Conservation (phyloP, 2,888 invertebrate species). For the Epirrhoe tristata region DNA sequence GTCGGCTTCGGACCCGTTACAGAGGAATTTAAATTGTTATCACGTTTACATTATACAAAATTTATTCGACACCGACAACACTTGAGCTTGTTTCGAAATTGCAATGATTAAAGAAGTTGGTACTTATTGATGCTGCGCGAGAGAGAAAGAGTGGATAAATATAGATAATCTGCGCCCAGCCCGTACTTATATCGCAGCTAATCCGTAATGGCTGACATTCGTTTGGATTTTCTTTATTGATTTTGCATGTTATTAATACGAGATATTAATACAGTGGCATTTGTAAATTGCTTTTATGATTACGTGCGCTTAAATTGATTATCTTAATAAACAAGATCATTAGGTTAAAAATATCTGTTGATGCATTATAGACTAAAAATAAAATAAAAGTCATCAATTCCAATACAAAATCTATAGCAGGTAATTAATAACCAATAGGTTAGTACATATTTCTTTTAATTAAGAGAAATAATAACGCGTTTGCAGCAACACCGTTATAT, state of each 20-base stretch:
- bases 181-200: slow-evolving; percentile 44
- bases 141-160: slow-evolving; percentile 57
- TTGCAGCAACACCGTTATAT: neutral
- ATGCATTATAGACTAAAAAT: neutral
- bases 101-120: slow-evolving; percentile 82
- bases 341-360: neutral
- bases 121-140: slow-evolving; percentile 73
- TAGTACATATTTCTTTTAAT: too few relatives aligned
- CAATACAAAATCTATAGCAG: too few relatives aligned
- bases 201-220: slow-evolving; percentile 51
- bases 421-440: too few relatives aligned
- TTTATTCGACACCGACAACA: slow-evolving; percentile 85
- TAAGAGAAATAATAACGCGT: too few relatives aligned
- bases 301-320: neutral
- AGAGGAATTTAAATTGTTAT: slow-evolving; percentile 86
- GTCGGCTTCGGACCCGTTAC: slow-evolving; percentile 83
- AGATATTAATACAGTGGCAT: slow-evolving; percentile 33
- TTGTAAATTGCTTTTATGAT: slow-evolving; percentile 30
- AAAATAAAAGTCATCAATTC: too few relatives aligned
- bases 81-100: slow-evolving; percentile 85
- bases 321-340: neutral
- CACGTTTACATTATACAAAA: slow-evolving; percentile 86
- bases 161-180: slow-evolving; percentile 51
- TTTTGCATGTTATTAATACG: slow-evolving; percentile 35
- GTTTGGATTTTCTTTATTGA: slow-evolving; percentile 39